Evolutionary conservation across 2,888 invertebrate genomes (phyloP).

Genomic region (Cosmia trapezina): DNA sequence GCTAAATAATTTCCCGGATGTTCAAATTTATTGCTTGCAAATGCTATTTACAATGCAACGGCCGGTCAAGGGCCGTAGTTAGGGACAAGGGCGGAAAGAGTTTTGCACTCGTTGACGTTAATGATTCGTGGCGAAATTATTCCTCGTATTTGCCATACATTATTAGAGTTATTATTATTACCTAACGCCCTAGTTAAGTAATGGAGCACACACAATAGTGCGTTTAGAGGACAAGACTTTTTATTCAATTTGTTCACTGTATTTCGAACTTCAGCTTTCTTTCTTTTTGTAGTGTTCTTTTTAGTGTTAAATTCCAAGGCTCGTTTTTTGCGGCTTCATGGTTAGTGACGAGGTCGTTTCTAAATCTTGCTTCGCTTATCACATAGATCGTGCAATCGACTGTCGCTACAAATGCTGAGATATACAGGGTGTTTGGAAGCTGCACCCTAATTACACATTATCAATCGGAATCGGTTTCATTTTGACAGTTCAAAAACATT

Average conservation of each 20-base stretch:
- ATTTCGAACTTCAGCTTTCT: constrained; percentile 51
- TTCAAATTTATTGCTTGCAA: constrained; percentile 72
- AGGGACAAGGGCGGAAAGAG: constrained; percentile 34
- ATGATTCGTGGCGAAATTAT: constrained; percentile 43
- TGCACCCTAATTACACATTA: no score
- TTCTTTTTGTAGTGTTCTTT: constrained; percentile 55
- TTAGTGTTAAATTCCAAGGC: constrained; percentile 53
- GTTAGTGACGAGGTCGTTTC: constrained; percentile 52
- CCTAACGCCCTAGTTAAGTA: constrained; percentile 23
- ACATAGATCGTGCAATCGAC: constrained; percentile 15
- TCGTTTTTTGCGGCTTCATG: constrained; percentile 55
- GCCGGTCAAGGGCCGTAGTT: constrained; percentile 54
- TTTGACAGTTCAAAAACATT: no score
- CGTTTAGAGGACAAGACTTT: constrained; percentile 47
- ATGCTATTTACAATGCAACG: constrained; percentile 64
- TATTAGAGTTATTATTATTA: constrained; percentile 11
- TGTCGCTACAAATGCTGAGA: not conserved
- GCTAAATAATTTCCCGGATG: constrained; percentile 75
- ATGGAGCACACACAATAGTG: constrained; percentile 25
- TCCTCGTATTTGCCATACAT: constrained; percentile 19
- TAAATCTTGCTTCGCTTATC: constrained; percentile 37
- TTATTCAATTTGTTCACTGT: constrained; percentile 47
- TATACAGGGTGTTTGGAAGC: no score
- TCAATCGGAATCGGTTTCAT: no score
- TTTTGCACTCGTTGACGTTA: constrained; percentile 48